Percentiles rank a stretch among this genome's conserved stretches.
Evolutionary conservation across 2,113 vertebrate species (phyloP).

Genomic region (Recurvirostra avosetta): DNA sequence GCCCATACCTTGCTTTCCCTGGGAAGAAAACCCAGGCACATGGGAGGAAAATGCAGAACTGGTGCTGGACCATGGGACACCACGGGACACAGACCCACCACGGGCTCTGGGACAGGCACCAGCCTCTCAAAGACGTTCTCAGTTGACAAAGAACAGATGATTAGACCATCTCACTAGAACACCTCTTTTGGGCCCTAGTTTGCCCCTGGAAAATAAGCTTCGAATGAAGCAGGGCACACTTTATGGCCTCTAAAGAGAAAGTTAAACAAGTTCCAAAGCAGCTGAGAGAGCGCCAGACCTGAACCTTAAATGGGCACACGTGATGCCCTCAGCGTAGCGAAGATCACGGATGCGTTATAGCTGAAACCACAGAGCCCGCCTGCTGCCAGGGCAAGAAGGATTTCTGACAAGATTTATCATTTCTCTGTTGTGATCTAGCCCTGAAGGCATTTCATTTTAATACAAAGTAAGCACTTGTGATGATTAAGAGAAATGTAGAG

Average conservation of each 20-base stretch:
- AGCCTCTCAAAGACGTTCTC: background rate
- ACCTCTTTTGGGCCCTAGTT: background rate
- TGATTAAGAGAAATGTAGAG: constrained; percentile 53
- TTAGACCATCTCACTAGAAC: background rate
- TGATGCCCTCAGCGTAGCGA: background rate
- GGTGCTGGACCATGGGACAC: background rate
- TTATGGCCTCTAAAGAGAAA: background rate
- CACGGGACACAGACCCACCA: fast-evolving
- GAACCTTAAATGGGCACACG: background rate
- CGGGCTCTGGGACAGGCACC: fast-evolving
- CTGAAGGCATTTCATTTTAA: constrained; percentile 53
- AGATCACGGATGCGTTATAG: fast-evolving
- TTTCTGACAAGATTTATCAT: constrained; percentile 54
- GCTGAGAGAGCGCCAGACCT: background rate
- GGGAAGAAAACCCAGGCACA: background rate
- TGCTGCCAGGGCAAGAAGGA: background rate
- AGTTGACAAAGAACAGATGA: background rate
- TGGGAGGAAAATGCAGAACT: background rate
- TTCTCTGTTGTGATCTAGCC: constrained; percentile 40
- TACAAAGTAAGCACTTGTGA: constrained; percentile 54
- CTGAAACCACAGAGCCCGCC: background rate
- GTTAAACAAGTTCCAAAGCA: background rate
- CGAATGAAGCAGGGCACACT: background rate
- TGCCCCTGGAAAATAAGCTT: background rate
- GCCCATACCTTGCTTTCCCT: background rate